Evolutionary conservation across 92 coral and sea anemone species (phyloP), one percentile per base, ranked within the genome.

Genomic region (Zoanthus sociatus): DNA sequence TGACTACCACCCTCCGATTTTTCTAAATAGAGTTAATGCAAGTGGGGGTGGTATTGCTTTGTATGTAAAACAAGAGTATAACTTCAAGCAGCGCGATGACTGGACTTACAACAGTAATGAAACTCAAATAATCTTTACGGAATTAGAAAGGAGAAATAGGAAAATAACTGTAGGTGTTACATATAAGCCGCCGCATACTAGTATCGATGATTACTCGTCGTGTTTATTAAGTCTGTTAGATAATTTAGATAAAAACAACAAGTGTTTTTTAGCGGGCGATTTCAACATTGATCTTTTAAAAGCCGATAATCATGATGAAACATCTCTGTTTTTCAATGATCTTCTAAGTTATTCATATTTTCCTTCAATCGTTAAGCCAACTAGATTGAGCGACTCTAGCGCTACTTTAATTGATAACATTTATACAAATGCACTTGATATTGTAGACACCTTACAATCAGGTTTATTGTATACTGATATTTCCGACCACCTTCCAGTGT

Each of bases 11-110:
- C 42, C 42, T 37, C 42, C 42, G 42, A 37, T 69, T 71, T 71
- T 71, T 71, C 76, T 71, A 71, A 71, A 71, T 21, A 71, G 76
- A 71, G 48, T 45, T 33, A 71, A 45, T 71, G 76, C 76, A 42
- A 71, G 51, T 71, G 76, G 76, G 76, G 76, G 76, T 71, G 76
- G 76, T 71, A 71, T 71, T 71, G 76, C 76, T 71, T 37, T 71
- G 51, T 71, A 71, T 71, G 51, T 71, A 33, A 71, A 15, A 71
- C 42, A 37, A 11, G 51, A 71, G 76, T 71, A 33, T 33, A 71
- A 71, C 76, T 33, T 71, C n/a, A 71, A 33, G 76, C 37, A 32
- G 76, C 76, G 76, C 76, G 76, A 71, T 71, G 76, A 71, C 51
- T 33, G 33, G 76, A 71, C 76, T 18, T 71, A 71, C 76, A 71